Percentiles rank a stretch among this genome's conserved stretches.
phyloP scores from a whole-genome alignment of 1,140 invertebrate species.

The Monochamus saltuarius region DNA sequence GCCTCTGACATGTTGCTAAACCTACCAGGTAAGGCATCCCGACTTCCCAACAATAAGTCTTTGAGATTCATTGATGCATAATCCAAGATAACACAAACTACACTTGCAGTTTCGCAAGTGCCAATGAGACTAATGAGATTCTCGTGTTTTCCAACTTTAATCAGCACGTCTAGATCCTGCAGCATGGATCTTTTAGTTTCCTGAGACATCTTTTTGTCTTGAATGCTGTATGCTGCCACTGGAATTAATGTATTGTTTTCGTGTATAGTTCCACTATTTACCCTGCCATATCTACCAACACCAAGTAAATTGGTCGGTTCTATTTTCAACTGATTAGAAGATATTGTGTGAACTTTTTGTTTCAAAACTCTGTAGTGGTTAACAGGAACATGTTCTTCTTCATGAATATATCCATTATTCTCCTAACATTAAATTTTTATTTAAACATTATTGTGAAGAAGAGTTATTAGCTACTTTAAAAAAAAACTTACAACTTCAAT shows the following conservation, averaged over 20 bases:
- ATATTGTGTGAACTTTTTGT: constrained; percentile 71
- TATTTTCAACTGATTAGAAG: constrained; percentile 67
- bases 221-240: constrained; percentile 55
- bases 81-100: constrained; percentile 70
- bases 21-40: constrained; percentile 61
- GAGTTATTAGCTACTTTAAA: neutral
- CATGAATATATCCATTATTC: constrained; percentile 71
- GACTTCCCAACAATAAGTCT: constrained; percentile 63
- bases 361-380: constrained; percentile 75
- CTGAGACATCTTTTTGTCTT: constrained; percentile 61
- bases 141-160: constrained; percentile 66
- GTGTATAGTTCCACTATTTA: constrained; percentile 66
- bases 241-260: constrained; percentile 54
- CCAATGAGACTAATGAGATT: constrained; percentile 76
- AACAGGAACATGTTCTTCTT: constrained; percentile 65
- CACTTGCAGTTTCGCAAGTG: constrained; percentile 74
- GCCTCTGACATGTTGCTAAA: constrained; percentile 65
- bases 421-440: constrained; percentile 53
- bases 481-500: constrained; percentile 58
- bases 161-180: constrained; percentile 70
- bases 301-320: constrained; percentile 67
- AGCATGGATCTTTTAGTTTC: constrained; percentile 68
- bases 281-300: constrained; percentile 73
- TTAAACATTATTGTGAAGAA: constrained; percentile 5
- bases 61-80: constrained; percentile 67